These are phyloP conservation scores for Cheilosia vulpina DNA, from an alignment of 2,888 invertebrate genomes.

Conservation along the genomic window DNA sequence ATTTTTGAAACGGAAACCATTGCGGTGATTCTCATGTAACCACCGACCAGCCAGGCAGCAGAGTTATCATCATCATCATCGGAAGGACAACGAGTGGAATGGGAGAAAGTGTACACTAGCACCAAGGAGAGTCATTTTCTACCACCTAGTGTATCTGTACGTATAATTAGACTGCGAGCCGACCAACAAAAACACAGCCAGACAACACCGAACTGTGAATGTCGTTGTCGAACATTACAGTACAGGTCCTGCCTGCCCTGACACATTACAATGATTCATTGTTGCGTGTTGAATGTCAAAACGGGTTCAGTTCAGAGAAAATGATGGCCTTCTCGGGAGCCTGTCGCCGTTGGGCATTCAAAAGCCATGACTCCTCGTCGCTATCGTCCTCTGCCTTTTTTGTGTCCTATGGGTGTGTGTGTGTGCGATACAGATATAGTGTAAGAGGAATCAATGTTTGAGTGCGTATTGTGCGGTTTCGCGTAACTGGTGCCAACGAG, in stretches of 20 bases:
- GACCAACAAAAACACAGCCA: slow-evolving; percentile 33
- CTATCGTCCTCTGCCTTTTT: slow-evolving; percentile 8
- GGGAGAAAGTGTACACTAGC: neutral
- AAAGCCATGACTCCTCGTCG: slow-evolving; percentile 1
- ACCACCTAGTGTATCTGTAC: slow-evolving; percentile 4
- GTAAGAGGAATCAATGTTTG: slow-evolving; percentile 28
- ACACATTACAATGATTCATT: slow-evolving; percentile 51
- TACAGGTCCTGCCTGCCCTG: neutral
- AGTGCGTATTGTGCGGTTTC: slow-evolving; percentile 34
- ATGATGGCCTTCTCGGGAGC: slow-evolving; percentile 25
- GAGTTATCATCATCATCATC: slow-evolving; percentile 20
- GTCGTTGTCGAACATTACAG: neutral
- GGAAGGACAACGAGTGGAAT: neutral
- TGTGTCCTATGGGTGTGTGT: neutral
- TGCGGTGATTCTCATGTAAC: slow-evolving; percentile 41
- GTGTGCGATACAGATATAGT: neutral
- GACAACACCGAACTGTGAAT: slow-evolving; percentile 6
- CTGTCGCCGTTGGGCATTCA: neutral
- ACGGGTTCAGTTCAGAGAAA: slow-evolving; percentile 22
- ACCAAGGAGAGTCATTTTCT: slow-evolving; percentile 40
- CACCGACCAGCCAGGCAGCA: neutral
- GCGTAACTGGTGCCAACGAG: slow-evolving; percentile 7
- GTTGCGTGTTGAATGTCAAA: slow-evolving; percentile 50
- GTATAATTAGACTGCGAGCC: slow-evolving; percentile 40
- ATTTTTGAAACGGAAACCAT: slow-evolving; percentile 31